phyloP scores from a whole-genome alignment of 2,888 invertebrate genomes.

The Vannuccia rotundouncinata region DNA sequence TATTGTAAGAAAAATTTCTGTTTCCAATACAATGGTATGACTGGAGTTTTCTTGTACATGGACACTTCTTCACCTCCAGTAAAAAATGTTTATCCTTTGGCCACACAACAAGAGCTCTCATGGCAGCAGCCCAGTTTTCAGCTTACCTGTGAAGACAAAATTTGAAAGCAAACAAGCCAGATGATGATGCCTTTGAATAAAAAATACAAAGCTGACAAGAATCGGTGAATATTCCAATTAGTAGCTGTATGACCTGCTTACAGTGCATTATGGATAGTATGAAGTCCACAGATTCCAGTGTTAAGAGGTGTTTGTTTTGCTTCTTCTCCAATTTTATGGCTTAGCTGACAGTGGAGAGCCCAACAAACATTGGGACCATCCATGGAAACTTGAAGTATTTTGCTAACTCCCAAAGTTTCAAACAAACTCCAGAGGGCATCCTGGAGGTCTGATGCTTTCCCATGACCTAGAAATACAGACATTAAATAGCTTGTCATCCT shows the following conservation, averaged over 20 bases:
- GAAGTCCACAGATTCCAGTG: slow-evolving; percentile 14
- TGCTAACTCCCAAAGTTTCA: slow-evolving; percentile 10
- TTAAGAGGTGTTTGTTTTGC: slow-evolving; percentile 4
- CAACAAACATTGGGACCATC: slow-evolving; percentile 12
- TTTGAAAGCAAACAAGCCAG: slow-evolving; percentile 1
- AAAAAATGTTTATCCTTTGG: not conserved
- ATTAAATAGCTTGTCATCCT: slow-evolving; percentile 1
- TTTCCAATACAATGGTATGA: not conserved
- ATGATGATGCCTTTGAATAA: slow-evolving; percentile 8
- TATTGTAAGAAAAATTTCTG: not conserved
- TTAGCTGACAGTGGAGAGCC: not conserved
- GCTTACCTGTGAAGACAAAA: not conserved
- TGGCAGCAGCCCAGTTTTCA: not conserved
- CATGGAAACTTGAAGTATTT: slow-evolving; percentile 4
- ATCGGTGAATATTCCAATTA: slow-evolving; percentile 3
- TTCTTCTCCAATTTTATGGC: slow-evolving; percentile 15
- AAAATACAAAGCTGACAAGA: slow-evolving; percentile 22
- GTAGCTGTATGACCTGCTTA: slow-evolving; percentile 13
- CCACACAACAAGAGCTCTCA: not conserved
- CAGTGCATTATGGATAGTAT: slow-evolving; percentile 24
- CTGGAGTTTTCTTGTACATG: not conserved
- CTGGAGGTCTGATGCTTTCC: slow-evolving; percentile 9
- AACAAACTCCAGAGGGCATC: not conserved
- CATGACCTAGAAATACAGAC: slow-evolving; percentile 11
- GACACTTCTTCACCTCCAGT: not conserved